Base-by-base conservation (phyloP, 2,888 invertebrate genomes). In the Ceramica pisi region DNA sequence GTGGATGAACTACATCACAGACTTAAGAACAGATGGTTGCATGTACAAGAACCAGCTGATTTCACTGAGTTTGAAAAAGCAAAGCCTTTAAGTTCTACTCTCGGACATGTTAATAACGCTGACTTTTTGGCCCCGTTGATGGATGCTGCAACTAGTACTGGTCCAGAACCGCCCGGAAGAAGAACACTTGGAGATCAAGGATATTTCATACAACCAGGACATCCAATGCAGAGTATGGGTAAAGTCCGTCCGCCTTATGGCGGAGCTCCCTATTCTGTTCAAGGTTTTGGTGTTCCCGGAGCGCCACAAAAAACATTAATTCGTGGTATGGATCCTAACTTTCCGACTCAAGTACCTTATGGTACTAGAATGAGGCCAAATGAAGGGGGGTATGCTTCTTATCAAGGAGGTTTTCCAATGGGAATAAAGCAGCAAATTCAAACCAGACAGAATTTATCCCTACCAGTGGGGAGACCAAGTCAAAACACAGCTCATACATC, bases 1-100 rank as follows among this genome's bases (percentile, higher is more conserved):
- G 86, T 88, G 0, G 89, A 91, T 7, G 82, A 91, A 71, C 77
- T 92, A 3, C 67, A 86, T 31, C 83, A 88, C 59, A 87, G 88
- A 76, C 59, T 91, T 23, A 89, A 86, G 50, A 87, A 85, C 48
- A 86, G 80, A 66, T 76, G 65, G 68, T 26, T 75, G 9, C 69
- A 76, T 14, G 56, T 76, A 12, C 63, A 77, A 31, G 56, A 82
- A 19, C 38, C 60, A 0, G 23, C 8, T 5, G 72, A 67, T 10
- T 91, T 88, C 57, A 76, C 82, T 14, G 64, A 79, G 1, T 91
- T 90, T 82, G 82, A 80, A 53, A 79, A 77, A 62, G 76, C 83
- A 10, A 75, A 81, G 12, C 89, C 88, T 0, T 14, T 79, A 19
- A 75, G 81, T 67, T 90, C 86, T 21, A 80, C 85, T 23, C 79